phyloP scores from a whole-genome alignment of 2,797 vertebrate species.

The Halcyon badia region DNA sequence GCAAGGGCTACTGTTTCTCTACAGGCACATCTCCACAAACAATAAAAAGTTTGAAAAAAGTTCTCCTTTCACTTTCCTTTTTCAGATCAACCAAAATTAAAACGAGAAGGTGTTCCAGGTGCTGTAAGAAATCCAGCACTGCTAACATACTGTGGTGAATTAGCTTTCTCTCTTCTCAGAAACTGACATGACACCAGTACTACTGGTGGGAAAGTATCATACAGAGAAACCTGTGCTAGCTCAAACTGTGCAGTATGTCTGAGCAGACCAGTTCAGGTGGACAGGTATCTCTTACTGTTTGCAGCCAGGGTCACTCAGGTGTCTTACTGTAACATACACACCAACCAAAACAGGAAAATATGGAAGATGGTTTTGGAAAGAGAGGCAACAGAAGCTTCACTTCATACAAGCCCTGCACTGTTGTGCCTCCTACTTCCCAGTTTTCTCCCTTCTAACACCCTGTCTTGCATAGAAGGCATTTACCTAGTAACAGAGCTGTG shows the following conservation, averaged over 20 bases:
- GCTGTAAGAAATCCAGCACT: not conserved
- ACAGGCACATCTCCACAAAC: not conserved
- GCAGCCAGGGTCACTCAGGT: not conserved
- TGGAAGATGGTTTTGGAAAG: not conserved
- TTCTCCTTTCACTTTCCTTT: not conserved
- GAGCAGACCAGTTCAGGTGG: not conserved
- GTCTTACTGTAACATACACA: not conserved
- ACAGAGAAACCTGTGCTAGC: not conserved
- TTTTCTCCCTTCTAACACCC: not conserved
- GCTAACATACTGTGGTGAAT: not conserved
- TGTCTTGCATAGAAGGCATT: not conserved
- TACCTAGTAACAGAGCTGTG: not conserved
- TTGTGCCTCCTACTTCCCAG: not conserved
- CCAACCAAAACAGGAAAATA: not conserved
- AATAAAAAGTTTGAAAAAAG: not conserved
- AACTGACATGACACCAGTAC: not conserved
- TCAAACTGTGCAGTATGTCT: not conserved
- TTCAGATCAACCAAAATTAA: not conserved
- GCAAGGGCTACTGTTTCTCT: not conserved
- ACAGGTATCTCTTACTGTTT: not conserved
- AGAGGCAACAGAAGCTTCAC: not conserved
- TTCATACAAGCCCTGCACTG: not conserved
- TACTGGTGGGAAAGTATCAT: not conserved
- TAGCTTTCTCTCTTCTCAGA: not conserved
- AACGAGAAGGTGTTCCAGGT: not conserved